These are phyloP conservation scores for Piscicola geometra DNA, from an alignment of 2,888 invertebrate species.

Conservation along the genomic window DNA sequence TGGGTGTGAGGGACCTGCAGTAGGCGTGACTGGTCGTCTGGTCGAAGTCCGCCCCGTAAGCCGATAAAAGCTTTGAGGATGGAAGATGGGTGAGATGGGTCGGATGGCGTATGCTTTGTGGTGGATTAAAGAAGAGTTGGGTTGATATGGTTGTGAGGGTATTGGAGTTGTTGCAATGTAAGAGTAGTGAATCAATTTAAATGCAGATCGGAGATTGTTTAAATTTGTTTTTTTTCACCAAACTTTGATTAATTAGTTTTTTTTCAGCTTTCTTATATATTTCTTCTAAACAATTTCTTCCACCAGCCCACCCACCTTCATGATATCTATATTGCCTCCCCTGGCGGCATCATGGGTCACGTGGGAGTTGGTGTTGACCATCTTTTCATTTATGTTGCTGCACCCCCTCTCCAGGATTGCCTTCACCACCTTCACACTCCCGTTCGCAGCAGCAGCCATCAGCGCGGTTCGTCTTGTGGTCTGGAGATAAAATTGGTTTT, in stretches of 20 bases:
- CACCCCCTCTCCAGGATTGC: slow-evolving; percentile 51
- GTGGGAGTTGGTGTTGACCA: slow-evolving; percentile 49
- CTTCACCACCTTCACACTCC: slow-evolving; percentile 51
- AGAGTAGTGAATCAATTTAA: too few relatives aligned
- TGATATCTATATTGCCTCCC: slow-evolving; percentile 47
- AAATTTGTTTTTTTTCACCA: too few relatives aligned
- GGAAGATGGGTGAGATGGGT: neutral
- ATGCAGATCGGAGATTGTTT: too few relatives aligned
- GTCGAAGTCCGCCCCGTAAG: slow-evolving; percentile 54
- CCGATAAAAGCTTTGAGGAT: slow-evolving; percentile 50
- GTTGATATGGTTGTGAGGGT: too few relatives aligned
- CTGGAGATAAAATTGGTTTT: too few relatives aligned
- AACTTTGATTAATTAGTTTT: neutral
- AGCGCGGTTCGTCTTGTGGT: slow-evolving; percentile 52
- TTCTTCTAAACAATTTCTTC: neutral
- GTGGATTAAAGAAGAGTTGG: neutral
- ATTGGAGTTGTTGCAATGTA: too few relatives aligned
- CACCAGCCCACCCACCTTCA: slow-evolving; percentile 37
- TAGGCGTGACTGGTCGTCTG: slow-evolving; percentile 47
- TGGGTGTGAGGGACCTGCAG: slow-evolving; percentile 46
- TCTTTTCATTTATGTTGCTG: slow-evolving; percentile 46
- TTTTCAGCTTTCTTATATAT: neutral
- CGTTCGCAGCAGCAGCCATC: slow-evolving; percentile 54
- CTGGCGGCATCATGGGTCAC: slow-evolving; percentile 55
- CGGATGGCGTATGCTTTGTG: neutral